These are phyloP conservation scores for Drosophila borborema DNA, from an alignment of 2,888 invertebrate genomes.

Conservation along the genomic window DNA sequence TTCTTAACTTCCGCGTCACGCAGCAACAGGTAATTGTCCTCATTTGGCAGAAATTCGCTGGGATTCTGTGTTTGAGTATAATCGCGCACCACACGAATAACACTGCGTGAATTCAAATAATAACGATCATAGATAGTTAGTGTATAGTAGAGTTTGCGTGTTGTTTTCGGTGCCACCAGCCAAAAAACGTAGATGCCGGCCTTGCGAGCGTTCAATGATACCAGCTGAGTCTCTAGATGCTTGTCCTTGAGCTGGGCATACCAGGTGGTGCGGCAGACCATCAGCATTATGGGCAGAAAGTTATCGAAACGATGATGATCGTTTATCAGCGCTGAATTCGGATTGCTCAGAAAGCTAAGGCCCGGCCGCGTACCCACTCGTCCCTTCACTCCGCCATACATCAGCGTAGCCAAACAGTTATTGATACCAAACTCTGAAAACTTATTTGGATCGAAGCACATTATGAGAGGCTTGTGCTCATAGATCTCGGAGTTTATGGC, in stretches of 20 bases:
- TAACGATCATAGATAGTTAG: conserved; percentile 51
- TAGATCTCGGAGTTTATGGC: conserved; percentile 15
- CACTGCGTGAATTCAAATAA: conserved; percentile 39
- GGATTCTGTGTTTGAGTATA: conserved; percentile 44
- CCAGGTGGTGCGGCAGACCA: conserved; percentile 54
- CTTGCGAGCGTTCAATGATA: conserved; percentile 2
- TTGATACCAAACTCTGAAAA: not conserved
- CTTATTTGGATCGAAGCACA: conserved; percentile 37
- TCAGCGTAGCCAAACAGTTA: conserved; percentile 35
- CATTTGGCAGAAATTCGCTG: conserved; percentile 44
- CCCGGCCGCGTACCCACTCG: conserved; percentile 24
- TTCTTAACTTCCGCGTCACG: conserved; percentile 42
- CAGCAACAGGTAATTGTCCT: conserved; percentile 50
- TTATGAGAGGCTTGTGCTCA: conserved; percentile 24
- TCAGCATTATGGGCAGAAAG: conserved; percentile 46
- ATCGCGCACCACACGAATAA: conserved; percentile 46
- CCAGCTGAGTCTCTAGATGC: conserved; percentile 29
- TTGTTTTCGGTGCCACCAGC: conserved; percentile 46
- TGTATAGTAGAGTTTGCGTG: conserved; percentile 42
- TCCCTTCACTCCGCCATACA: conserved; percentile 43
- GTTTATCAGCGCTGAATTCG: conserved; percentile 33
- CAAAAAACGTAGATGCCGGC: conserved; percentile 57
- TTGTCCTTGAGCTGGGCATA: conserved; percentile 49
- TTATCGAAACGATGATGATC: conserved; percentile 27
- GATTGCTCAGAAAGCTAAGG: conserved; percentile 12